These are phyloP conservation scores for Paramuricea clavata DNA, from an alignment of 92 coral and sea anemone genomes.

Conservation along the genomic window DNA sequence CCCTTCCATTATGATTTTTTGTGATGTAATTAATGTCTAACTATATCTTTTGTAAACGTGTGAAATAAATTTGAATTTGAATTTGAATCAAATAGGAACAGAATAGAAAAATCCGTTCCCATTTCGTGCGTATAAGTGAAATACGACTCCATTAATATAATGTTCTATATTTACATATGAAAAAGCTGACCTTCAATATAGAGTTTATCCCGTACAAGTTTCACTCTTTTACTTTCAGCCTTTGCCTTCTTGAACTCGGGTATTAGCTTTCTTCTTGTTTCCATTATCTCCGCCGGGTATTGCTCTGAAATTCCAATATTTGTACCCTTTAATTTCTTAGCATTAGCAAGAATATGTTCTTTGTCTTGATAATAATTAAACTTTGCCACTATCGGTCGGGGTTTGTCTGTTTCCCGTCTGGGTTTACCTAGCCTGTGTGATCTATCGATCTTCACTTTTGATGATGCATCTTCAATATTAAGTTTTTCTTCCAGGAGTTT, in stretches of 20 bases:
- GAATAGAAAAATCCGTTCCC: too few species aligned
- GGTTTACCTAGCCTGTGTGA: not conserved
- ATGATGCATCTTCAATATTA: not conserved
- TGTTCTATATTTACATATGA: not conserved
- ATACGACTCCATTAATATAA: too few species aligned
- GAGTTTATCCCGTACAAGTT: constrained; percentile 27
- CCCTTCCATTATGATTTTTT: too few species aligned
- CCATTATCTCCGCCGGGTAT: constrained; percentile 54
- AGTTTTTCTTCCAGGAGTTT: not conserved
- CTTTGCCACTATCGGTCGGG: constrained; percentile 45
- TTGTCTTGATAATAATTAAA: constrained; percentile 49
- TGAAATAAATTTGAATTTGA: too few species aligned
- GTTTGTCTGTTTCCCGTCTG: constrained; percentile 13
- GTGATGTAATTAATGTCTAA: too few species aligned
- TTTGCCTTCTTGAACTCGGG: constrained; percentile 53
- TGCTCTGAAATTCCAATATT: constrained; percentile 61
- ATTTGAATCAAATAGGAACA: not conserved
- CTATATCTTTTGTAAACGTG: too few species aligned
- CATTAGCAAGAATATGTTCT: constrained; percentile 7
- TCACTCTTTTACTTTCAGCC: constrained; percentile 25
- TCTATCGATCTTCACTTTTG: not conserved
- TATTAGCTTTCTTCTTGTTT: constrained; percentile 44
- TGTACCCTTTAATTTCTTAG: constrained; percentile 42
- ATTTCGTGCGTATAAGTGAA: too few species aligned
- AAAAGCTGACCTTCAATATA: constrained; percentile 15